Conservation (phyloP, 2,797 vertebrate genomes). For the Kryptopterus vitreolus region DNA sequence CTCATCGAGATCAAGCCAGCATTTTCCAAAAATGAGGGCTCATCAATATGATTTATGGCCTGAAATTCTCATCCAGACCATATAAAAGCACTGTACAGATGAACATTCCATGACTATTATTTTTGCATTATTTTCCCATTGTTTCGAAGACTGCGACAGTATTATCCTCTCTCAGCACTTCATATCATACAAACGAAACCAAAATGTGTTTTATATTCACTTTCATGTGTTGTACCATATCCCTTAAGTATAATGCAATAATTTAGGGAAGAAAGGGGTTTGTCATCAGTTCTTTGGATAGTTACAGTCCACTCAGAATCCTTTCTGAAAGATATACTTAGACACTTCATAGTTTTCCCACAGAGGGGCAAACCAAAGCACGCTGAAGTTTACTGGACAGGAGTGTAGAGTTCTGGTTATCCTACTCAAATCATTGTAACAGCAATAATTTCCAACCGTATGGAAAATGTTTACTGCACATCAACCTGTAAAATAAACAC, state of each 20-base stretch:
- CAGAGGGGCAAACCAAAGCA: background rate
- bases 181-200: conserved; percentile 62
- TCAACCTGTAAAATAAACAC: background rate
- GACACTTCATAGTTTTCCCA: background rate
- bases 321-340: background rate
- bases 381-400: background rate
- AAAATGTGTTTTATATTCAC: conserved; percentile 33
- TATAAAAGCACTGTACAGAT: conserved; percentile 64
- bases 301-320: background rate
- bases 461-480: background rate
- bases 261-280: background rate
- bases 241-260: conserved; percentile 10
- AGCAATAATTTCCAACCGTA: background rate
- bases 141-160: conserved; percentile 65
- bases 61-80: conserved; percentile 70
- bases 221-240: conserved; percentile 20
- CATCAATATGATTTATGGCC: conserved; percentile 68
- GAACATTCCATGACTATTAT: conserved; percentile 74
- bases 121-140: conserved; percentile 74
- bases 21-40: conserved; percentile 49
- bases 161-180: conserved; percentile 71
- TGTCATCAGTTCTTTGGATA: background rate
- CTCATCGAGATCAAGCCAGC: conserved; percentile 50
- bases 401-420: background rate
- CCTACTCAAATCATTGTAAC: background rate